phyloP scores from a whole-genome alignment of 2,888 invertebrate species.

The Lacanobia wlatinum region DNA sequence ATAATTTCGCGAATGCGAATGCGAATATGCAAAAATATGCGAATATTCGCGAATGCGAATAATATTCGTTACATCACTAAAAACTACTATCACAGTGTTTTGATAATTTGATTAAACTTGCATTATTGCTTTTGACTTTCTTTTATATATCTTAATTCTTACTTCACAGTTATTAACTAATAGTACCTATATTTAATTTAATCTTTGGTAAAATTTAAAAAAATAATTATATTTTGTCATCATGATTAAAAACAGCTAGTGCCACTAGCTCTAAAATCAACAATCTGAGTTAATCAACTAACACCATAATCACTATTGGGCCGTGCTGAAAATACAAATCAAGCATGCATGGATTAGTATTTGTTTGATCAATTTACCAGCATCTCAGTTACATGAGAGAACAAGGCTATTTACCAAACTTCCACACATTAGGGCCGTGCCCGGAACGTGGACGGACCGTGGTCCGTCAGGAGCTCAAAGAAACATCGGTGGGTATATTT shows the following conservation, averaged over 20 bases:
- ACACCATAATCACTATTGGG: not conserved
- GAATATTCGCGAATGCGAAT: no score
- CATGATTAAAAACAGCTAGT: not conserved
- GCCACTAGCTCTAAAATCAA: no score
- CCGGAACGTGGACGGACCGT: no score
- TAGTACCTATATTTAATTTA: not conserved
- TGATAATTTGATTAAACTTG: not conserved
- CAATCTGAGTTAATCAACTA: not conserved
- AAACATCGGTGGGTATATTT: no score
- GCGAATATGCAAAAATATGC: no score
- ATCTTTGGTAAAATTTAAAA: slow-evolving; percentile 40
- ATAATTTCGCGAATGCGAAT: no score
- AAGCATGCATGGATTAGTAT: not conserved
- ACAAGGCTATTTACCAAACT: no score
- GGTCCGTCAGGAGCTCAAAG: no score
- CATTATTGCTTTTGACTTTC: not conserved
- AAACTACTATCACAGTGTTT: slow-evolving; percentile 6
- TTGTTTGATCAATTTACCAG: not conserved
- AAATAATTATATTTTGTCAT: slow-evolving; percentile 53
- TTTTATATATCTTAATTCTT: not conserved
- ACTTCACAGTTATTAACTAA: not conserved
- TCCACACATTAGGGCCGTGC: no score
- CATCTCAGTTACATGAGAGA: not conserved
- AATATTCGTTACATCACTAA: no score
- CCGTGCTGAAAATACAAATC: not conserved